Conservation (phyloP, 2,797 vertebrate genomes). For the Salmo trutta region DNA sequence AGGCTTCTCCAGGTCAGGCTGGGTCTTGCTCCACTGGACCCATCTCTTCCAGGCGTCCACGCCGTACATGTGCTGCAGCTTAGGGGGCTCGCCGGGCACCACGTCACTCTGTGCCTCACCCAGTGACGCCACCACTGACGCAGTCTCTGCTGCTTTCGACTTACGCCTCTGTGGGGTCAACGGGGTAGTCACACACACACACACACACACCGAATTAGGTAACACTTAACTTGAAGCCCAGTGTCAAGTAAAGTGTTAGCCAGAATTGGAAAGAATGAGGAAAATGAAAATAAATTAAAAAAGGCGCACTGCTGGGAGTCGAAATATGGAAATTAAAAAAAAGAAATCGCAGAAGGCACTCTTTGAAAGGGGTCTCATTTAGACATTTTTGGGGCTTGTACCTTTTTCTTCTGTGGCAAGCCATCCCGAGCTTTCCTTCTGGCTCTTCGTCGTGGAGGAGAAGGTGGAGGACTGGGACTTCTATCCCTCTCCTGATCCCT, state of each 20-base stretch:
- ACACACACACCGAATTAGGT: no score
- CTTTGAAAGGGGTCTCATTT: background rate
- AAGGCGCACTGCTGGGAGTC: no score
- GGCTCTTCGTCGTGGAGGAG: constrained; percentile 56
- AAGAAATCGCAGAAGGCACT: no score
- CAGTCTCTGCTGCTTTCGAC: constrained; percentile 20
- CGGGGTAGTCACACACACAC: no score
- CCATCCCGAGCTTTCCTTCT: constrained; percentile 84
- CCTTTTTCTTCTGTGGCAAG: constrained; percentile 83
- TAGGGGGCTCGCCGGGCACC: constrained; percentile 48
- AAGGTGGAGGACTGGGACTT: constrained; percentile 20
- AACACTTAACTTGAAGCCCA: no score
- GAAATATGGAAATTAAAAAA: no score
- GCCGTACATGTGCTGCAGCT: constrained; percentile 89
- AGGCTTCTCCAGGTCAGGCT: constrained; percentile 84
- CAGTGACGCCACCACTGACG: constrained; percentile 63
- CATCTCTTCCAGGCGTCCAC: constrained; percentile 95
- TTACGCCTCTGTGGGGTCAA: constrained; percentile 51
- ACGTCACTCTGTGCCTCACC: background rate
- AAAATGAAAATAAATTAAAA: no score
- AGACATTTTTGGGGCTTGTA: constrained; percentile 53
- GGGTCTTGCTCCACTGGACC: constrained; percentile 90
- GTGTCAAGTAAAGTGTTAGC: no score
- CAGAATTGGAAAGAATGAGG: no score
- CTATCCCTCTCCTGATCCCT: constrained; percentile 9